Percentiles rank a stretch among this genome's conserved stretches.
These are phyloP conservation scores for Pelobates cultripes DNA, from an alignment of 2,797 vertebrate genomes.

Conservation along the genomic window DNA sequence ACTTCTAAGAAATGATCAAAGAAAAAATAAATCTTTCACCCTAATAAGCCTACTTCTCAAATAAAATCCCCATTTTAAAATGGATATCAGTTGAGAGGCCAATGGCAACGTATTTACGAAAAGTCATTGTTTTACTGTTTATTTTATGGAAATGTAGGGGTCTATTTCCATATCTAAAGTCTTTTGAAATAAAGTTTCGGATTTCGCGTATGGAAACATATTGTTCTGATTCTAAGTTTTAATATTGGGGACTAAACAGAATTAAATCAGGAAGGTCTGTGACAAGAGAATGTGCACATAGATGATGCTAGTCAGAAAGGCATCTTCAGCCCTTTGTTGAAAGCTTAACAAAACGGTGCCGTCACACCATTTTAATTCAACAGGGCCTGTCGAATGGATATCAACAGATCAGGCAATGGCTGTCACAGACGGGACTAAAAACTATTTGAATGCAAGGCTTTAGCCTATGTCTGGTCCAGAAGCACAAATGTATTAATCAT, in stretches of 20 bases:
- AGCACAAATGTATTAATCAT: slow-evolving; percentile 70
- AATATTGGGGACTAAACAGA: slow-evolving; percentile 94
- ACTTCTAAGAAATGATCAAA: slow-evolving; percentile 77
- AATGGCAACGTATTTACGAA: slow-evolving; percentile 65
- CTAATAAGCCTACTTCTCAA: slow-evolving; percentile 70
- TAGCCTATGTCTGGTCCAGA: slow-evolving; percentile 69
- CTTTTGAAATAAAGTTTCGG: slow-evolving; percentile 74
- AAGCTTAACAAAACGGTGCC: slow-evolving; percentile 98
- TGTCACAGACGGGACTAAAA: slow-evolving; percentile 83
- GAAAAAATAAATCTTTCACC: slow-evolving; percentile 77
- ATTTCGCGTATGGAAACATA: slow-evolving; percentile 69
- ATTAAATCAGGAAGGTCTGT: slow-evolving; percentile 94
- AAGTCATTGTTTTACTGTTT: slow-evolving; percentile 64
- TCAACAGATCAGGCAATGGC: slow-evolving; percentile 89
- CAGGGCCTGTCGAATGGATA: slow-evolving; percentile 92
- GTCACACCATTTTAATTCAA: slow-evolving; percentile 95
- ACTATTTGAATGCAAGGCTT: slow-evolving; percentile 75
- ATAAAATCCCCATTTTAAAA: slow-evolving; percentile 71
- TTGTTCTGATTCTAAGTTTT: slow-evolving; percentile 83
- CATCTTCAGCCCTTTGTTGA: slow-evolving; percentile 89
- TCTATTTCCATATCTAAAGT: slow-evolving; percentile 64
- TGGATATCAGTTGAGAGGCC: slow-evolving; percentile 70
- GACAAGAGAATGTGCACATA: slow-evolving; percentile 86
- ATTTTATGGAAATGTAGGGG: slow-evolving; percentile 58
- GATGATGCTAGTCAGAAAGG: slow-evolving; percentile 81